Evolutionary conservation across 2,797 vertebrate genomes (phyloP).

Genomic region (Melanotaenia nigrans): DNA sequence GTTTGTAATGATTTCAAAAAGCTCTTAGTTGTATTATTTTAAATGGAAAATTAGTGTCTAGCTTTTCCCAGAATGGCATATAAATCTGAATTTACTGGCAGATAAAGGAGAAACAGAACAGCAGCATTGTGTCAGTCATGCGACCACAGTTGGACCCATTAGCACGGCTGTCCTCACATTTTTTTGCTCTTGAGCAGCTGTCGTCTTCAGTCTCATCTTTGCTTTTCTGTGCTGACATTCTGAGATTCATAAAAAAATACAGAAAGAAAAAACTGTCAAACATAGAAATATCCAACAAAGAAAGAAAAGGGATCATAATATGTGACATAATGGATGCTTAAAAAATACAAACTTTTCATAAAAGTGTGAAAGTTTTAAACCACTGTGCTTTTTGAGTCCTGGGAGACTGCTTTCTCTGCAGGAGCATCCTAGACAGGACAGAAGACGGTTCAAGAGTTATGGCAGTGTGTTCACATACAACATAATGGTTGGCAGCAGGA

Average conservation of each 20-base stretch:
- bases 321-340: background rate
- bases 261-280: constrained; percentile 8
- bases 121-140: constrained; percentile 14
- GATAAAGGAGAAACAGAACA: constrained; percentile 41
- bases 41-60: constrained; percentile 1
- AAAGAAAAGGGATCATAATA: background rate
- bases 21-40: background rate
- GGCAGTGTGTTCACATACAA: background rate
- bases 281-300: background rate
- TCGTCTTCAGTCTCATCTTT: constrained; percentile 37
- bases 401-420: constrained; percentile 30
- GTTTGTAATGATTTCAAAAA: background rate
- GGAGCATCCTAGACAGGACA: constrained; percentile 51
- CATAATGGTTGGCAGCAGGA: background rate
- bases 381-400: constrained; percentile 68
- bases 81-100: constrained; percentile 43
- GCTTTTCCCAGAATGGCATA: background rate
- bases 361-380: constrained; percentile 51
- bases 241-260: constrained; percentile 12
- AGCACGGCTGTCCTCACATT: constrained; percentile 37
- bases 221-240: constrained; percentile 23
- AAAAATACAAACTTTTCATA: constrained; percentile 46
- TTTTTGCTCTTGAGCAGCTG: constrained; percentile 57
- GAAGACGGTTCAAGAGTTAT: constrained; percentile 7
- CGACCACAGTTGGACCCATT: constrained; percentile 29